These are phyloP conservation scores for Murina feae DNA, from an alignment of 2,113 vertebrate species.

Conservation along the genomic window DNA sequence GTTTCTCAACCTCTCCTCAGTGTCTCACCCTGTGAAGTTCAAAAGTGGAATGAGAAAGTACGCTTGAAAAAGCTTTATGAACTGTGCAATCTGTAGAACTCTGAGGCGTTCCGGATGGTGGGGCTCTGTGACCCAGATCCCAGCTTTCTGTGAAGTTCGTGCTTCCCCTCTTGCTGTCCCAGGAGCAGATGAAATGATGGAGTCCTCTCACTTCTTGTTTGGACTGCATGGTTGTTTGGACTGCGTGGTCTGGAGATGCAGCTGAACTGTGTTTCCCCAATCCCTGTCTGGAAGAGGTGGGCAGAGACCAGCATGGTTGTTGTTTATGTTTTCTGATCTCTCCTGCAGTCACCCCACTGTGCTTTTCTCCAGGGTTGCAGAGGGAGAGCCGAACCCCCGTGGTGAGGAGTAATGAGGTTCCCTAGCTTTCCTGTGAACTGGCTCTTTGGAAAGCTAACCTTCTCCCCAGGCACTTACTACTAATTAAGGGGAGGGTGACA, in stretches of 20 bases:
- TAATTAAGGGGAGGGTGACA: slow-evolving; percentile 63
- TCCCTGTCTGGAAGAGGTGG: background rate
- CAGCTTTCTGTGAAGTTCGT: background rate
- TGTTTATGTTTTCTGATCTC: slow-evolving; percentile 69
- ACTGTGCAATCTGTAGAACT: background rate
- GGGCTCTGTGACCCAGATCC: background rate
- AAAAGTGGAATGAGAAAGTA: background rate
- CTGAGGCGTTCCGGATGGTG: rapidly evolving
- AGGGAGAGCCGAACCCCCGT: slow-evolving; percentile 40
- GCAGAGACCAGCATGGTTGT: slow-evolving; percentile 37
- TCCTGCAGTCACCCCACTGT: slow-evolving; percentile 63
- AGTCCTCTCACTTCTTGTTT: background rate
- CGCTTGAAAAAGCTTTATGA: background rate
- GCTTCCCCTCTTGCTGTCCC: background rate
- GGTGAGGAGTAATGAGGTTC: slow-evolving; percentile 71
- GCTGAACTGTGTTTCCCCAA: background rate
- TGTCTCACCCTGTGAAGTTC: background rate
- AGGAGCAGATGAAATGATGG: background rate
- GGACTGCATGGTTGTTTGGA: background rate
- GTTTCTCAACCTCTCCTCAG: background rate
- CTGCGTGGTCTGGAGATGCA: background rate
- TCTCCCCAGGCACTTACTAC: slow-evolving; percentile 60
- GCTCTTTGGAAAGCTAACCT: slow-evolving; percentile 70
- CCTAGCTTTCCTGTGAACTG: slow-evolving; percentile 52
- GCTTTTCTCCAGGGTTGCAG: slow-evolving; percentile 58